Evolutionary conservation across 2,113 vertebrate genomes (phyloP), one percentile per base, ranked within the genome.

Genomic region (Mastomys coucha): DNA sequence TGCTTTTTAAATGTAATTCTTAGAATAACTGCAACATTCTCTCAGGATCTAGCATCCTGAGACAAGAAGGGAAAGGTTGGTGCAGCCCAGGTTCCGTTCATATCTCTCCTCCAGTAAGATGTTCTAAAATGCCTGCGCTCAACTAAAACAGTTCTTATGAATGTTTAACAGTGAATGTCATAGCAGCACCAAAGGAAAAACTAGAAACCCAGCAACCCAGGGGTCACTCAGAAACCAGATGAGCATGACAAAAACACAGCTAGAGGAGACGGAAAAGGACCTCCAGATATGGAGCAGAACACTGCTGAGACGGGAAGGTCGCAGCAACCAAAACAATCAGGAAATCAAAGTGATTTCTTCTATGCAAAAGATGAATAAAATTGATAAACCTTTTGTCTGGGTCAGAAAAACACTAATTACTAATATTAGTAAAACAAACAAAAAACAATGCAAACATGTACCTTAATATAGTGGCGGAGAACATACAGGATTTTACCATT

Each of bases 381-480:
- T 1, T 5, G 26, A 31, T 42, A 63, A 65, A 60, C 58, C 58
- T 45, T 31, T 19, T 45, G 53, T 65, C 58, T 65, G 39, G 58
- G 14, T 19, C 81, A 45, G 82, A 45, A 82, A 92, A 73, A 9
- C 77, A 65, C 58, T 86, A 80, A 93, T 31, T 17, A 88, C 28
- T 86, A 63, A 63, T 31, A 17, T 14, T 90, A 51, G 24, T 39
- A 89, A 94, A 86, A 49, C 88, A 70, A 58, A 92, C 58, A 53
- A 87, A 58, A 31, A 42, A 67, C 7, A 95, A 95, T 96, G 75
- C 33, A 89, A 31, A 73, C 14, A 98, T 1, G 11, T 98, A 99
- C 99, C 99, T 98, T 98, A 84, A 99, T 97, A 97, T 99, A 99
- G 98, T 99, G 99, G 1, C 99, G 99, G 70, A 99, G 98, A 96